Evolutionary conservation across 2,888 invertebrate species (phyloP).

Genomic region (Clostera curtula): DNA sequence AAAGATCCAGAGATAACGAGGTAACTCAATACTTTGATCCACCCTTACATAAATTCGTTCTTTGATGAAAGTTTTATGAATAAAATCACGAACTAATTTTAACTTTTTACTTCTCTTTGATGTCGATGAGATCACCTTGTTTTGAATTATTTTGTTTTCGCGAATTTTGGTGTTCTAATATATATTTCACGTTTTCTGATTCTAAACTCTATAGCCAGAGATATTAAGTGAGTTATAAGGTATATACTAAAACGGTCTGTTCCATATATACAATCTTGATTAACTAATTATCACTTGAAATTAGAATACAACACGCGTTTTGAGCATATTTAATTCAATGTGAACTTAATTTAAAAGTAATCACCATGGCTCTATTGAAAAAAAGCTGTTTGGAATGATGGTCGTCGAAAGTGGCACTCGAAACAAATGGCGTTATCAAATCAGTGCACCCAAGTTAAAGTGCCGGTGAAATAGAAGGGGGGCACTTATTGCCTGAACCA

Average conservation of each 20-base stretch:
- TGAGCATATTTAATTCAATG: slow-evolving; percentile 33
- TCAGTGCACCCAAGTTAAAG: slow-evolving; percentile 71
- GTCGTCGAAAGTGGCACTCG: slow-evolving; percentile 53
- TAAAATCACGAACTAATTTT: slow-evolving; percentile 42
- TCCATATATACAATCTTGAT: too few relatives aligned
- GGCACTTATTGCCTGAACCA: slow-evolving; percentile 58
- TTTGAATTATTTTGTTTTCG: slow-evolving; percentile 21
- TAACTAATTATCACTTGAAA: too few relatives aligned
- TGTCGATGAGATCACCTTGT: slow-evolving; percentile 24
- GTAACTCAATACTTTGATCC: too few relatives aligned
- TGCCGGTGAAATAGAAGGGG: slow-evolving; percentile 68
- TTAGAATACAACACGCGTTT: slow-evolving; percentile 8
- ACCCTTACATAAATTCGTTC: too few relatives aligned
- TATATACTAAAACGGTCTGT: too few relatives aligned
- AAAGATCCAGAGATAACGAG: too few relatives aligned
- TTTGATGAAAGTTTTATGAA: slow-evolving; percentile 33
- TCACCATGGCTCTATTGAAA: slow-evolving; percentile 32
- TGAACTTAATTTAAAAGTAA: slow-evolving; percentile 30
- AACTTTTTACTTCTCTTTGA: slow-evolving; percentile 34
- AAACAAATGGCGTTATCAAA: slow-evolving; percentile 73
- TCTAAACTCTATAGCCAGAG: too few relatives aligned
- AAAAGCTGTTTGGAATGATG: slow-evolving; percentile 51
- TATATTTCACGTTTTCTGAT: slow-evolving; percentile 2
- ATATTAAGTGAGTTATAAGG: too few relatives aligned
- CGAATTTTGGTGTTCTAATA: slow-evolving; percentile 8